A percentile compares a stretch with the other conserved stretches of the same genome.
Evolutionary conservation across 2,797 vertebrate species (phyloP).

Genomic region (Huso huso): DNA sequence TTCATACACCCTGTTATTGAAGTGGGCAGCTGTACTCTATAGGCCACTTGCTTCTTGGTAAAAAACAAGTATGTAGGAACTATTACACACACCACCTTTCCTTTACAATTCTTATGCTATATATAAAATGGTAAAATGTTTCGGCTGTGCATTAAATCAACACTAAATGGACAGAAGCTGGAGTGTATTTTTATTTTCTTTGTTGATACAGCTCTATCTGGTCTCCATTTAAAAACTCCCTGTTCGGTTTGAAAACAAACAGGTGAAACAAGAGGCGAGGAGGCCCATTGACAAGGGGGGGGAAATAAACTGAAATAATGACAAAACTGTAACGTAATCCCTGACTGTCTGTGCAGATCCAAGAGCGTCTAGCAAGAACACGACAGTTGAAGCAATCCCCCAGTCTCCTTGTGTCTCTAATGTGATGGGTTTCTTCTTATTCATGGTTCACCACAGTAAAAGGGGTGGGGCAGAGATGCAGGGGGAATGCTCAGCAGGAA

Average conservation of each 20-base stretch:
- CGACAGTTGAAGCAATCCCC: neutral
- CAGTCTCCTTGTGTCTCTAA: conserved; percentile 18
- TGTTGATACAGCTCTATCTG: no score
- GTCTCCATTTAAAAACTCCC: neutral
- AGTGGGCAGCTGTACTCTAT: no score
- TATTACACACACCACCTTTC: no score
- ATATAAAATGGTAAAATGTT: no score
- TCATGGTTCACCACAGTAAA: conserved; percentile 19
- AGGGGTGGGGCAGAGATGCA: conserved; percentile 35
- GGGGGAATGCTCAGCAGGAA: conserved; percentile 37
- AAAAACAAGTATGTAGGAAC: no score
- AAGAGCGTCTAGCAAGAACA: neutral
- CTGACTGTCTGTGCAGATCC: neutral
- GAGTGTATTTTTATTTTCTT: no score
- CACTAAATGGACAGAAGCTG: no score
- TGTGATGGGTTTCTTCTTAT: conserved; percentile 23
- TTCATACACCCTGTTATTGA: no score
- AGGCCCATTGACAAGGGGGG: conserved; percentile 50
- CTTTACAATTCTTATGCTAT: no score
- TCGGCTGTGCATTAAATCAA: no score
- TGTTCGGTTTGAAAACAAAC: neutral
- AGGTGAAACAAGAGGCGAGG: neutral
- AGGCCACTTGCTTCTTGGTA: no score
- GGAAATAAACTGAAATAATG: conserved; percentile 32
- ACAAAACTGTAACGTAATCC: conserved; percentile 20